Percentiles rank a stretch among this genome's conserved stretches.
Evolutionary conservation across 30 jellyfish, hydroid and myxozoan species (phyloP).

Genomic region (Aurelia aurita): DNA sequence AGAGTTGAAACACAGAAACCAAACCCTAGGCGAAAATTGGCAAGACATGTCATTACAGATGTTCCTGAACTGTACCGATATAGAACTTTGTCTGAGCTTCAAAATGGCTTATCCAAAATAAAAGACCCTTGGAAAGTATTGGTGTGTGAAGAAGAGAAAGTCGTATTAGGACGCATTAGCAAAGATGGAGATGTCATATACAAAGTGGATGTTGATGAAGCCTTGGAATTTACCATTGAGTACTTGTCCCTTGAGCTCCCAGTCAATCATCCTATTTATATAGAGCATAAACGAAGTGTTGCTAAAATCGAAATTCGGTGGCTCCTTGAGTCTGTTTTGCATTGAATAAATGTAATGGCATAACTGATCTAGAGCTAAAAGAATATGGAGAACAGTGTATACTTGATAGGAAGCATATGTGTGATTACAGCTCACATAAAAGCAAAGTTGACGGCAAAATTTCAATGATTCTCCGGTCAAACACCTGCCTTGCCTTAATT

Average conservation of each 20-base stretch:
- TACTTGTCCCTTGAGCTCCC: slow-evolving; percentile 70
- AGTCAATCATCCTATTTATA: slow-evolving; percentile 55
- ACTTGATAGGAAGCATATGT: slow-evolving; percentile 34
- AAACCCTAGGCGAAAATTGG: slow-evolving; percentile 50
- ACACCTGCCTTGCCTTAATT: slow-evolving; percentile 41
- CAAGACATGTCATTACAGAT: not conserved
- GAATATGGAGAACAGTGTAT: slow-evolving; percentile 30
- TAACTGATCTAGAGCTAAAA: slow-evolving; percentile 38
- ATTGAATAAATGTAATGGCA: slow-evolving; percentile 52
- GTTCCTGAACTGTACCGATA: not conserved
- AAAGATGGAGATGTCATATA: slow-evolving; percentile 50
- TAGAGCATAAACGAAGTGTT: slow-evolving; percentile 43
- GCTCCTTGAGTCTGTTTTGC: slow-evolving; percentile 49
- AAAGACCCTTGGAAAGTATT: slow-evolving; percentile 31
- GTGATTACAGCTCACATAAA: slow-evolving; percentile 36
- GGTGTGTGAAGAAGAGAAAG: slow-evolving; percentile 17
- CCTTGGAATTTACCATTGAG: slow-evolving; percentile 62
- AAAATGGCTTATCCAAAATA: slow-evolving; percentile 21
- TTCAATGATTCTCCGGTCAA: slow-evolving; percentile 48
- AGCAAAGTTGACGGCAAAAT: slow-evolving; percentile 45
- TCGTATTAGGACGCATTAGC: slow-evolving; percentile 25
- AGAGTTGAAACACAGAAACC: slow-evolving; percentile 28
- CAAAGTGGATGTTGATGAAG: slow-evolving; percentile 52
- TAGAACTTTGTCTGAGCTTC: slow-evolving; percentile 32
- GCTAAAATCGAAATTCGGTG: slow-evolving; percentile 54